Evolutionary conservation across 2,797 vertebrate genomes (phyloP).

Genomic region (Helostoma temminkii): DNA sequence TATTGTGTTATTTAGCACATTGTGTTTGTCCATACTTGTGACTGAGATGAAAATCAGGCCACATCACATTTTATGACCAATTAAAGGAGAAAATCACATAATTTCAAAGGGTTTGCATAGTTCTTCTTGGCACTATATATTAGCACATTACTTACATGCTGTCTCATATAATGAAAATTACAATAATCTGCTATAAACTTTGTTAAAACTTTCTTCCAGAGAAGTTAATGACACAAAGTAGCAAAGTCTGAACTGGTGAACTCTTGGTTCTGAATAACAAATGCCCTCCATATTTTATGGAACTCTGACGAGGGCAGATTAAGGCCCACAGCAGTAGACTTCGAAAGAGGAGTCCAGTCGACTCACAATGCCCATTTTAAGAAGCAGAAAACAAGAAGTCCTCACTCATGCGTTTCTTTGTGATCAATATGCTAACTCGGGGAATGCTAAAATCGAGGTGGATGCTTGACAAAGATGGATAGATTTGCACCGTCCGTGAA

Average conservation of each 20-base stretch:
- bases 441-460: slow-evolving; percentile 85
- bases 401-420: slow-evolving; percentile 81
- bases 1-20: too few species aligned
- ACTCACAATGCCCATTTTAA: slow-evolving; percentile 71
- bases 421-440: slow-evolving; percentile 90
- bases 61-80: too few species aligned
- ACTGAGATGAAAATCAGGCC: too few species aligned
- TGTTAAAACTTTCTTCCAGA: slow-evolving; percentile 7
- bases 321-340: slow-evolving; percentile 75
- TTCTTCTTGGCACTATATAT: too few species aligned
- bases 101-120: too few species aligned
- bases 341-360: slow-evolving; percentile 77
- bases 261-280: slow-evolving; percentile 58
- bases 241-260: slow-evolving; percentile 26
- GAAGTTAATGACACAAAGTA: slow-evolving; percentile 28
- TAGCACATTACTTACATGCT: too few species aligned
- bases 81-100: too few species aligned
- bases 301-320: slow-evolving; percentile 66
- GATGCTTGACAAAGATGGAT: slow-evolving; percentile 88
- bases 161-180: too few species aligned
- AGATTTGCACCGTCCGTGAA: slow-evolving; percentile 90
- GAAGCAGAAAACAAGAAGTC: slow-evolving; percentile 77
- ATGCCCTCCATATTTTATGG: slow-evolving; percentile 52
- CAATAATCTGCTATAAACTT: slow-evolving; percentile 9
- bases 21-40: too few species aligned